Evolutionary conservation across 2,888 invertebrate genomes (phyloP), one percentile per base, ranked within the genome.

Genomic region (Balanococcus diminutus): DNA sequence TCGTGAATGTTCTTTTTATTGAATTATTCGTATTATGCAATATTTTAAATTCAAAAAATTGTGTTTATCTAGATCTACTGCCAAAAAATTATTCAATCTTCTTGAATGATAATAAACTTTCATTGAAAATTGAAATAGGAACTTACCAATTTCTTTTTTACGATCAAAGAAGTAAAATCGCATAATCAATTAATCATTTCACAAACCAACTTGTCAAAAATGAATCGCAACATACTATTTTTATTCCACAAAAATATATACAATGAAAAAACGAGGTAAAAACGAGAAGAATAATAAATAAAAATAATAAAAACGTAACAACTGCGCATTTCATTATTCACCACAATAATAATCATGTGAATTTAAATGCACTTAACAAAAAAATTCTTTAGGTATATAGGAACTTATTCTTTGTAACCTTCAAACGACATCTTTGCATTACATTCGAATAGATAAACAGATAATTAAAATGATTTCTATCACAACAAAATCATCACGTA

Each of bases 401-500:
- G 61, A 67, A 67, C 61, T 67, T 25, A 67, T n/a, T 25, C 1
- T 28, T 67, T 28, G 61, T 67, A 67, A 9, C 28, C 22, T 25
- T 25, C 28, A 67, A 11, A 51, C 51, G 19, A 51, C 51, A 19
- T 19, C 51, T 19, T n/a, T 51, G 14, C 42, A 51, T n/a, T 51
- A 67, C 61, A 67, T 25, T 25, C 28, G 8, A 2, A 11, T 67
- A 25, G 61, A 25, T 67, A 67, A 11, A 67, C 25, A 67, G 14
- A n/a, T n/a, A 67, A 28, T 67, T 28, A 67, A 67, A 1, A 51
- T 67, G 25, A 67, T 75, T 75, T 32, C 9, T 75, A 75, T 75
- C 75, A 75, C 75, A 75, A 75, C 32, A 75, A 75, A 32, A 32
- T 75, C 75, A 75, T 75, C 75, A 75, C 75, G 36, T 75, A 67